Conservation (phyloP, 2,113 vertebrate species). For the Chaetura pelagica region DNA sequence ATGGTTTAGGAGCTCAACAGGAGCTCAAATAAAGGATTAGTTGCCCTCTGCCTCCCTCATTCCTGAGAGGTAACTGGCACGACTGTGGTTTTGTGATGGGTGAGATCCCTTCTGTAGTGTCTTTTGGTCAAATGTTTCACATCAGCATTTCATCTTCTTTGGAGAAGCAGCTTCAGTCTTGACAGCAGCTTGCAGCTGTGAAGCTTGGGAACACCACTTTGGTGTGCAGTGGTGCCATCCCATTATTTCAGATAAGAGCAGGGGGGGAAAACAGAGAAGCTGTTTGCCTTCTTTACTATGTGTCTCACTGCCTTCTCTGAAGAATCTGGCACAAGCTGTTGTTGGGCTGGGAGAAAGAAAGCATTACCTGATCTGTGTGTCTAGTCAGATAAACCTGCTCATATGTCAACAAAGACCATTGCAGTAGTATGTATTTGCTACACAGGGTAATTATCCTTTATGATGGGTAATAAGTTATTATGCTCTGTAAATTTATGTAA, state of each 20-base stretch:
- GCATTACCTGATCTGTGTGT: not conserved
- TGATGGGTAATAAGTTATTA: not conserved
- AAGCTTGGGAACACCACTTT: not conserved
- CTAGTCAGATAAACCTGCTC: not conserved
- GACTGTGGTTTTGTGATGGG: not conserved
- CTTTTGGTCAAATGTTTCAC: not conserved
- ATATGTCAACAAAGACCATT: not conserved
- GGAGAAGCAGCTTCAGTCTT: not conserved
- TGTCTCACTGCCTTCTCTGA: not conserved
- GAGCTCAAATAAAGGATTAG: slow-evolving; percentile 1
- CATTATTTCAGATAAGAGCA: fast-evolving
- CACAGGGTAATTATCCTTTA: not conserved
- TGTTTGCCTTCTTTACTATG: not conserved
- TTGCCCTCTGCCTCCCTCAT: not conserved
- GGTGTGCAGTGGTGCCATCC: not conserved
- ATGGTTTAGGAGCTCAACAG: not conserved
- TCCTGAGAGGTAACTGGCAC: not conserved
- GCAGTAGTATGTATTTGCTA: not conserved
- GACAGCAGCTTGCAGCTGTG: not conserved
- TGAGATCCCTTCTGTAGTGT: not conserved
- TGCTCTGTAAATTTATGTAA: not conserved
- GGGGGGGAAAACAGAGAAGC: not conserved
- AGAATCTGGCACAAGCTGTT: not conserved
- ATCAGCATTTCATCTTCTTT: fast-evolving
- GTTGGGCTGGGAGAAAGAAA: not conserved